phyloP scores from a whole-genome alignment of 2,888 invertebrate genomes.

The Steinernema scapterisci region DNA sequence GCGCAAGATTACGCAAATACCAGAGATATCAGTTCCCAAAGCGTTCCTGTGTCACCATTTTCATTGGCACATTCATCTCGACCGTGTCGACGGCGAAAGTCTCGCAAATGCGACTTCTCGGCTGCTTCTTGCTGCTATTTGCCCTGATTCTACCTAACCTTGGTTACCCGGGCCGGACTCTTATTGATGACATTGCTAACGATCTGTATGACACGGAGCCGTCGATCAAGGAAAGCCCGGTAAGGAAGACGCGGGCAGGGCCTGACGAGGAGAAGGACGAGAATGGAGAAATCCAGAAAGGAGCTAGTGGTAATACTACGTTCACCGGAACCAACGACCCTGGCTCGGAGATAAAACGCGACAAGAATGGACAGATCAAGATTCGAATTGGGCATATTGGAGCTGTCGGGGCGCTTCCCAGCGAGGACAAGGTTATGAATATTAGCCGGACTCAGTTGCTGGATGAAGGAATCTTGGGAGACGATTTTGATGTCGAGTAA shows the following conservation, averaged over 20 bases:
- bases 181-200: not conserved
- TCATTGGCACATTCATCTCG: constrained; percentile 1
- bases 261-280: not conserved
- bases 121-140: not conserved
- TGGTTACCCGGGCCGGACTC: not conserved
- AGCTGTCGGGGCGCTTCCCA: constrained; percentile 53
- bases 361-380: constrained; percentile 36
- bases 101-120: not conserved
- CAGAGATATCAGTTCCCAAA: not conserved
- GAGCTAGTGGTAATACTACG: too few relatives aligned
- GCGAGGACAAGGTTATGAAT: constrained; percentile 52
- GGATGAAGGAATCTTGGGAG: constrained; percentile 49
- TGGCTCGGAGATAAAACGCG: not conserved
- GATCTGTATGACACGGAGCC: not conserved
- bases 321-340: constrained; percentile 21
- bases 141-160: not conserved
- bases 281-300: not conserved
- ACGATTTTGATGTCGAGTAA: constrained; percentile 49
- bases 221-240: not conserved
- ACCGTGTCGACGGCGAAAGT: not conserved
- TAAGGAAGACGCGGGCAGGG: not conserved
- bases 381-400: constrained; percentile 57
- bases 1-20: not conserved
- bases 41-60: not conserved
- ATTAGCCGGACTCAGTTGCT: constrained; percentile 46